Conservation (phyloP, 1,140 invertebrate species). For the Calliphora vicina region DNA sequence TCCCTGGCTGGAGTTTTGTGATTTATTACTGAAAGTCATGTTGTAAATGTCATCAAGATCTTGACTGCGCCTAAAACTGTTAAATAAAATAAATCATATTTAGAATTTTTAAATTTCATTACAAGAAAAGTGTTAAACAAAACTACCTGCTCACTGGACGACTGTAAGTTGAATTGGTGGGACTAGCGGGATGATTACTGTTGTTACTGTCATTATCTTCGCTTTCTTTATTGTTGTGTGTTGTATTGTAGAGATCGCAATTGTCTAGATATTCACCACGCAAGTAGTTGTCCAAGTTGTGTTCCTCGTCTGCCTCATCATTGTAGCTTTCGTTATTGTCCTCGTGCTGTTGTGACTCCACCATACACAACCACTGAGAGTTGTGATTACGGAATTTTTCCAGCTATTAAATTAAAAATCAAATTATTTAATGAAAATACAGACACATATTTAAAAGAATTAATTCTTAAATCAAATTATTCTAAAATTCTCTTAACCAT, state of each 20-base stretch:
- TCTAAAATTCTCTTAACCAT: too few relatives aligned
- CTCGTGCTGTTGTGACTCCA: constrained; percentile 71
- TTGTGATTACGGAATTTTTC: constrained; percentile 97
- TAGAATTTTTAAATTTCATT: neutral
- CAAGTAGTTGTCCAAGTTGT: constrained; percentile 75
- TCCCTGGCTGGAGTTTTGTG: constrained; percentile 63
- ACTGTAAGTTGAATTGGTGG: constrained; percentile 56
- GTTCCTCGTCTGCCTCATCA: constrained; percentile 68
- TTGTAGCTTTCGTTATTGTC: constrained; percentile 65
- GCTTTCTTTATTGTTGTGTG: constrained; percentile 45
- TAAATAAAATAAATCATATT: neutral
- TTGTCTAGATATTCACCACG: constrained; percentile 73
- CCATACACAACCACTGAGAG: constrained; percentile 97
- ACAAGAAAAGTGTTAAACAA: too few relatives aligned
- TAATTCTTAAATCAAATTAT: too few relatives aligned
- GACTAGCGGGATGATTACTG: constrained; percentile 55
- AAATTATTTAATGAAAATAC: too few relatives aligned
- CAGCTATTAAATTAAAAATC: constrained; percentile 65
- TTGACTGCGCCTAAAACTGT: constrained; percentile 63
- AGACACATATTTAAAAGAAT: too few relatives aligned
- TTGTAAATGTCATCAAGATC: constrained; percentile 67
- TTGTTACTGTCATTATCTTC: constrained; percentile 51
- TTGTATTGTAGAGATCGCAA: constrained; percentile 56
- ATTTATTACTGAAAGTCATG: constrained; percentile 67
- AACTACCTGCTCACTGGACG: constrained; percentile 59